Evolutionary conservation across 2,888 invertebrate species (phyloP), one percentile per base, ranked within the genome.

Genomic region (Monopis laevigella): DNA sequence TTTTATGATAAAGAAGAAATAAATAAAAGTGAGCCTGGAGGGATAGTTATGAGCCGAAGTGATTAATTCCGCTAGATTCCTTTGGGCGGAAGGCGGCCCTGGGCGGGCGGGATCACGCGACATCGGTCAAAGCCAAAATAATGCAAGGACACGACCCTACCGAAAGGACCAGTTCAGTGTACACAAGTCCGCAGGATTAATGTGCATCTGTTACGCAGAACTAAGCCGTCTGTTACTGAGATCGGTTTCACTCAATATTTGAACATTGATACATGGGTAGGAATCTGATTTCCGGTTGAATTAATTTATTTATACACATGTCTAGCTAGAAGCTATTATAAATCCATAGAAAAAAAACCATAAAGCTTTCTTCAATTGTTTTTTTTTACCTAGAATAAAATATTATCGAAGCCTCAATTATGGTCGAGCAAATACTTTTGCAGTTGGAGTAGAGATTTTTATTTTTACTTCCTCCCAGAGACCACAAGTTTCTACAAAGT

Each of bases 121-220:
- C 60, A 60, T 61, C 60, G 65, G 66, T 68, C 64, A 67, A 65
- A 67, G 65, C 59, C 56, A 47, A 45, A 49, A 54, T 53, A 52
- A 51, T 51, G 46, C 46, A 46, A 48, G 50, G 49, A 55, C 40
- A 28, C 29, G 58, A 62, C 67, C 65, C 68, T 68, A 68, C 69
- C 61, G 68, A 64, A 62, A 58, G 58, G 54, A 52, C 49, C 44
- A 17, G 44, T 44, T 47, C 49, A 53, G 54, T 59, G 57, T 59
- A 57, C 50, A 55, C 62, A 59, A 59, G 51, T 50, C 41, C 48
- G 45, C 48, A n/a, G 56, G 58, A 61, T 61, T 59, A 60, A 58
- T 55, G 52, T 57, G 55, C 53, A 60, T 54, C 53, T 54, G 52
- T 55, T 51, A 50, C 34, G 41, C 40, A 50, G 46, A 54, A 55